These are phyloP conservation scores for Bufo bufo DNA, from an alignment of 2,113 vertebrate genomes.

Conservation along the genomic window DNA sequence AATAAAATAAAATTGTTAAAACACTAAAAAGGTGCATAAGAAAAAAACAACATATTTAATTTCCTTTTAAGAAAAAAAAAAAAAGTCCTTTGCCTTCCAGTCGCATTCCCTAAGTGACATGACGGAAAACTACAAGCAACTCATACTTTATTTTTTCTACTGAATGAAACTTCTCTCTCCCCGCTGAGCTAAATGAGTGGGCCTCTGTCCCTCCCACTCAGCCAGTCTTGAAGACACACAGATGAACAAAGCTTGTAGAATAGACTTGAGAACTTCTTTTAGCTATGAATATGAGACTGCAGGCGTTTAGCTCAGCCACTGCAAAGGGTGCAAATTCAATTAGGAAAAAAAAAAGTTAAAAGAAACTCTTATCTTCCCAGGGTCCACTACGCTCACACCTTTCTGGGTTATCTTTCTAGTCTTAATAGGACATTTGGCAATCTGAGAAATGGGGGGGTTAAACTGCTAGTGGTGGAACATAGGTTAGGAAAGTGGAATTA, in stretches of 20 bases:
- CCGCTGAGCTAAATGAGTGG: slow-evolving; percentile 33
- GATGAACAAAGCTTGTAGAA: slow-evolving; percentile 2
- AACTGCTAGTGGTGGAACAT: not conserved
- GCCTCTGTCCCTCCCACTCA: slow-evolving; percentile 25
- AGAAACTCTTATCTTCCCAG: slow-evolving; percentile 12
- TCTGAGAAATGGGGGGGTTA: not conserved
- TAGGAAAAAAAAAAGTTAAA: slow-evolving; percentile 18
- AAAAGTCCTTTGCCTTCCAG: not conserved
- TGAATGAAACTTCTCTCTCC: slow-evolving; percentile 11
- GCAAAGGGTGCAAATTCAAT: slow-evolving; percentile 29
- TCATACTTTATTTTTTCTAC: slow-evolving; percentile 17
- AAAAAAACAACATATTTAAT: not conserved
- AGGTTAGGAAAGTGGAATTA: not conserved
- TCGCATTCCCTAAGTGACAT: not conserved
- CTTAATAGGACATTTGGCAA: not conserved
- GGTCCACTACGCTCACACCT: slow-evolving; percentile 1
- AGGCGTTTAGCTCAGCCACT: slow-evolving; percentile 9
- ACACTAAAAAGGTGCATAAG: no score
- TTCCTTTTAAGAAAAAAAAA: not conserved
- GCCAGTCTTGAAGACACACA: slow-evolving; percentile 5
- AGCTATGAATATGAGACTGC: slow-evolving; percentile 19
- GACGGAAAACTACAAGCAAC: not conserved
- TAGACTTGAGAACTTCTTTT: slow-evolving; percentile 17
- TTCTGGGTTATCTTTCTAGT: not conserved
- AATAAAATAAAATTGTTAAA: no score